Conservation (phyloP, 1,140 invertebrate species). For the Hypothenemus hampei region DNA sequence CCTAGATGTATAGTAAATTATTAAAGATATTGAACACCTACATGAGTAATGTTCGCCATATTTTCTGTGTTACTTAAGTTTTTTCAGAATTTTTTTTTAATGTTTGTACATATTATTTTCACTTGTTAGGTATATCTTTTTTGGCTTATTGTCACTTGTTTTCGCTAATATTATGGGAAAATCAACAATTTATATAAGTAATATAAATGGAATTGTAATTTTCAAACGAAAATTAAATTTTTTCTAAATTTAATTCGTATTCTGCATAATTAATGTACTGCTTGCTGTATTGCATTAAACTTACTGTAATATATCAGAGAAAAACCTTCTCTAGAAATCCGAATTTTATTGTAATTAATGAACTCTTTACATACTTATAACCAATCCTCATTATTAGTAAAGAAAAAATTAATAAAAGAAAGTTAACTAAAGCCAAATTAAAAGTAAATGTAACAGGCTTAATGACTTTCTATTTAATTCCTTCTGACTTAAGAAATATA, state of each 20-base stretch:
- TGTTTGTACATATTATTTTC: constrained; percentile 31
- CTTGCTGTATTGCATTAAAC: constrained; percentile 39
- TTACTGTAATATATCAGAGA: constrained; percentile 39
- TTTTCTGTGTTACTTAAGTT: constrained; percentile 32
- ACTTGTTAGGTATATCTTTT: constrained; percentile 42
- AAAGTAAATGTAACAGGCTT: no score
- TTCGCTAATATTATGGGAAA: background rate
- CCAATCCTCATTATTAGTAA: constrained; percentile 7
- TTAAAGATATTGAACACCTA: constrained; percentile 37
- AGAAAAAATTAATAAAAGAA: no score
- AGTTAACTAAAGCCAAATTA: no score
- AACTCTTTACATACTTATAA: constrained; percentile 27
- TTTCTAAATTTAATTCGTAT: no score
- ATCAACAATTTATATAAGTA: no score
- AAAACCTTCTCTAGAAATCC: constrained; percentile 46
- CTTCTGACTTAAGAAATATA: no score
- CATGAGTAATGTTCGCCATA: constrained; percentile 36
- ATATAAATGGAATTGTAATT: constrained; percentile 14
- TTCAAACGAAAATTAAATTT: no score
- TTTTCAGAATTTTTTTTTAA: constrained; percentile 8
- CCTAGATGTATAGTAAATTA: constrained; percentile 48
- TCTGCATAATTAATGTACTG: constrained; percentile 29
- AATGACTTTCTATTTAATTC: no score
- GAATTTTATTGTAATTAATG: constrained; percentile 43
- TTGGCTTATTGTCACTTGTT: constrained; percentile 43